Percentiles rank a stretch among this genome's conserved stretches.
Conservation (phyloP, 2,113 vertebrate genomes). For the Fregata magnificens region DNA sequence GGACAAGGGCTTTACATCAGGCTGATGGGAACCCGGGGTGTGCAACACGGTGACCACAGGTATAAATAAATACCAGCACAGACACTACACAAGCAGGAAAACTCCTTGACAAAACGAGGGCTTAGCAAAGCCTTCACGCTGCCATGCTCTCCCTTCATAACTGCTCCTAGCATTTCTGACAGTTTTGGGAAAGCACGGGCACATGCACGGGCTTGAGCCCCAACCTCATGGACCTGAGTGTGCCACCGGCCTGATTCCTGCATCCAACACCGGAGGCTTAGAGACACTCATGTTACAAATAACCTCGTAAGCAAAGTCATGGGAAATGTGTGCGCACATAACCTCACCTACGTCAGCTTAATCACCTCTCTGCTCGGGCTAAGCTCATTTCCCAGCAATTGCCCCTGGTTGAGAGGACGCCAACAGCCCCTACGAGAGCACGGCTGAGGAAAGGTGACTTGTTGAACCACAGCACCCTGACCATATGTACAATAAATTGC, state of each 20-base stretch:
- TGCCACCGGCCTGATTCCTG: neutral
- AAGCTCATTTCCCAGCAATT: neutral
- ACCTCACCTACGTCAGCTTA: neutral
- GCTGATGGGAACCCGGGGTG: neutral
- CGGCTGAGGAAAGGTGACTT: accelerated
- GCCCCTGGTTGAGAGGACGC: neutral
- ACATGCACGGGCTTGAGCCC: neutral
- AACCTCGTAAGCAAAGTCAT: neutral
- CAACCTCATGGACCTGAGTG: accelerated
- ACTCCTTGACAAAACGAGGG: neutral
- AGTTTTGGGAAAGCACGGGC: neutral
- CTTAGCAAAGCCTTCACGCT: neutral
- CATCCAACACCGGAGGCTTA: accelerated
- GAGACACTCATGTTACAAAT: neutral
- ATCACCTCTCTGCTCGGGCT: neutral
- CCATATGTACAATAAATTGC: neutral
- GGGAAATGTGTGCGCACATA: neutral
- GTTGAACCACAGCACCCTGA: neutral
- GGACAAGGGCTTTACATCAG: neutral
- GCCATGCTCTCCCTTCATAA: neutral
- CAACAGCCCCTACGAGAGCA: neutral
- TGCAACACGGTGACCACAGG: accelerated
- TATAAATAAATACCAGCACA: neutral
- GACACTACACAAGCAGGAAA: neutral
- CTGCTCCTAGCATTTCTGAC: neutral